Evolutionary conservation across 2,797 vertebrate genomes (phyloP).

Genomic region (Perdix hodgsoniae): DNA sequence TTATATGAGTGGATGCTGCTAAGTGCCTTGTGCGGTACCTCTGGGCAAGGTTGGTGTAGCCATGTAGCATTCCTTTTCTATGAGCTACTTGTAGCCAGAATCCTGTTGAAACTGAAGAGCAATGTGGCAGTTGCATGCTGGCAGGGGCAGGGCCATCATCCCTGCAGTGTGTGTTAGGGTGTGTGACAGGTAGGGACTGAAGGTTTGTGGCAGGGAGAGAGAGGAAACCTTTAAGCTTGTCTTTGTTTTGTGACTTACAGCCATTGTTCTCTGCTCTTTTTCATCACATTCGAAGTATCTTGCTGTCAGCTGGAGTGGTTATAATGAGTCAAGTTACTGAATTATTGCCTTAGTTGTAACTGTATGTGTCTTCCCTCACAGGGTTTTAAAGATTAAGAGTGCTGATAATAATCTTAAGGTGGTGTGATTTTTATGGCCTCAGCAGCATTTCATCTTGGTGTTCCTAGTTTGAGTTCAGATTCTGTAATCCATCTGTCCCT

Average conservation of each 20-base stretch:
- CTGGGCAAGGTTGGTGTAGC: not conserved
- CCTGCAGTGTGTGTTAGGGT: not conserved
- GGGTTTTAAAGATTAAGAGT: not conserved
- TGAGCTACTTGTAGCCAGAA: conserved; percentile 5
- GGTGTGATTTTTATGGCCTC: not conserved
- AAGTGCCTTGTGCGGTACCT: not conserved
- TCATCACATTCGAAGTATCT: not conserved
- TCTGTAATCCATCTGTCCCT: not conserved
- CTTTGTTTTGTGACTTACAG: not conserved
- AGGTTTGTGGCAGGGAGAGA: not conserved
- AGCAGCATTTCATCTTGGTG: not conserved
- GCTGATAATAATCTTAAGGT: not conserved
- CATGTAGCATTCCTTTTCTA: not conserved
- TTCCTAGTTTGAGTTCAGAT: not conserved
- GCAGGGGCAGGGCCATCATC: not conserved
- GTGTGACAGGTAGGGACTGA: not conserved
- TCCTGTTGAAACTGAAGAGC: not conserved
- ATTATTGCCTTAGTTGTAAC: not conserved
- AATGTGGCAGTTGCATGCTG: not conserved
- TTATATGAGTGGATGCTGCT: not conserved
- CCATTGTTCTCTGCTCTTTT: not conserved
- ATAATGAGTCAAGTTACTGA: not conserved
- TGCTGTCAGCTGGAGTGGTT: not conserved
- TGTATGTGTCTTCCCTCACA: not conserved
- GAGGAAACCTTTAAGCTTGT: not conserved